These are phyloP conservation scores for Tadarida brasiliensis DNA, from an alignment of 2,797 vertebrate species.

Conservation along the genomic window DNA sequence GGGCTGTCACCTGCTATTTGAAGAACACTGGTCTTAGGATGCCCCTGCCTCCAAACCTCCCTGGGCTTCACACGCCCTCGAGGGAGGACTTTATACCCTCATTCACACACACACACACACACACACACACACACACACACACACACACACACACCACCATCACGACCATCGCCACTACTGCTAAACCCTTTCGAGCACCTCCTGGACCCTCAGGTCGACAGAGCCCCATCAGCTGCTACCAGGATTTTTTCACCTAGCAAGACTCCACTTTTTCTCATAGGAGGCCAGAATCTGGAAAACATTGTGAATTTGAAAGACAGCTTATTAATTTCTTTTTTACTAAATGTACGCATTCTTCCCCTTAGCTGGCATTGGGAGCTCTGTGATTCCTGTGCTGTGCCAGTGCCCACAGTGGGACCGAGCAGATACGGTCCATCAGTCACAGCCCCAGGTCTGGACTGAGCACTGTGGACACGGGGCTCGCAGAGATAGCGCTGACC, in stretches of 20 bases:
- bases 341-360: not conserved
- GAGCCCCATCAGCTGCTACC: not conserved
- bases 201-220: not conserved
- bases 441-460: no score
- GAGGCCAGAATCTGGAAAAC: conserved; percentile 1
- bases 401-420: not conserved
- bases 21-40: not conserved
- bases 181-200: not conserved
- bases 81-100: not conserved
- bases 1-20: not conserved
- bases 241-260: not conserved
- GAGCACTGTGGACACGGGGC: not conserved
- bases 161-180: fast-evolving
- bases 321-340: not conserved
- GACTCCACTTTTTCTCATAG: not conserved
- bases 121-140: no score
- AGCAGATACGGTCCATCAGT: not conserved
- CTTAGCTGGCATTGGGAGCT: not conserved
- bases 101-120: not conserved
- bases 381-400: not conserved
- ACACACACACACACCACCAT: not conserved
- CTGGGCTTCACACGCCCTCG: not conserved
- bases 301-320: conserved; percentile 8
- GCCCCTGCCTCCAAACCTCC: not conserved
- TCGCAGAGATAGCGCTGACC: not conserved